Conservation (phyloP, 2,113 vertebrate genomes). For the Silurus glanis region DNA sequence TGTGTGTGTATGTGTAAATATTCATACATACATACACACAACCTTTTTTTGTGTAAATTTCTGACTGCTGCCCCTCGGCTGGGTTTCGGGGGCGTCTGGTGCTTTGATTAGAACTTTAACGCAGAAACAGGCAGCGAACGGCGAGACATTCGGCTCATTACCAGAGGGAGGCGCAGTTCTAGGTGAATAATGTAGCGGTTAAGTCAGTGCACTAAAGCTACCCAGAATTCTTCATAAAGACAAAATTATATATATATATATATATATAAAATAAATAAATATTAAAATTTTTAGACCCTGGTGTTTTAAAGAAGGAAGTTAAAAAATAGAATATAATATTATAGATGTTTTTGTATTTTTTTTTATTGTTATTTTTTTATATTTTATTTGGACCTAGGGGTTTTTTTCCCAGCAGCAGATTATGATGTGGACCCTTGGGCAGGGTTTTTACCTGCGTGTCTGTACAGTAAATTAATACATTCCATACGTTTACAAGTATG, state of each 20-base stretch:
- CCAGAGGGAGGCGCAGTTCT: not conserved
- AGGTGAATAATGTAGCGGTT: constrained; percentile 13
- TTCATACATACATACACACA: no score
- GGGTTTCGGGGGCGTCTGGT: constrained; percentile 28
- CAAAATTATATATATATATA: not conserved
- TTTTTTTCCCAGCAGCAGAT: constrained; percentile 38
- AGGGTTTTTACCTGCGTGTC: constrained; percentile 55
- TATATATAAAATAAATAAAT: constrained; percentile 10
- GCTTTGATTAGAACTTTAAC: constrained; percentile 10
- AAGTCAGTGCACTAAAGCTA: constrained; percentile 15
- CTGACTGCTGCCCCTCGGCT: not conserved
- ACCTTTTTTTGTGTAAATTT: no score
- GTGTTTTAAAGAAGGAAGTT: constrained; percentile 58
- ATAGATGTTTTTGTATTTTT: constrained; percentile 47
- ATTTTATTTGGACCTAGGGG: constrained; percentile 17
- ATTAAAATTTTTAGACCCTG: constrained; percentile 48
- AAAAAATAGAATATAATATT: constrained; percentile 40
- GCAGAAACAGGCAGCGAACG: not conserved
- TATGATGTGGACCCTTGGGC: constrained; percentile 45
- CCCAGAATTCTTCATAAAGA: constrained; percentile 26
- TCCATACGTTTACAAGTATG: constrained; percentile 64
- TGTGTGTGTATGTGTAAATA: not conserved
- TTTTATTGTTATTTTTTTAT: constrained; percentile 34
- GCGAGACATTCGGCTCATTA: not conserved
- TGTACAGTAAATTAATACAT: constrained; percentile 67